phyloP scores from a whole-genome alignment of 1,140 invertebrate species.

The Centruroides sculpturatus region DNA sequence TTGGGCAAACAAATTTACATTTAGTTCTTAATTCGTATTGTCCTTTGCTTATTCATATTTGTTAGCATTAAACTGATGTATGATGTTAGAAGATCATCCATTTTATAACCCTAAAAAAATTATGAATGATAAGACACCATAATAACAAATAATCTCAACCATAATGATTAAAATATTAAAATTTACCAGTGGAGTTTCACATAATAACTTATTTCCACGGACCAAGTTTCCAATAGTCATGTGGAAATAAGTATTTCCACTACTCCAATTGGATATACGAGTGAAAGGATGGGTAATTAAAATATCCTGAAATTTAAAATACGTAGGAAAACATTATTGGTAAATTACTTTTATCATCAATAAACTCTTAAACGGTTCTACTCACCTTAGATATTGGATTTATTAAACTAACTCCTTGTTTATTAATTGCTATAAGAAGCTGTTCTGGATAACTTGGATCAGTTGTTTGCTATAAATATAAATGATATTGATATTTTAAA shows the following conservation, averaged over 20 bases:
- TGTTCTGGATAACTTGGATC: constrained; percentile 95
- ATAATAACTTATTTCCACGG: constrained; percentile 85
- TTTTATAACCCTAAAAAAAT: constrained; percentile 75
- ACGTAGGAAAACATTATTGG: background rate
- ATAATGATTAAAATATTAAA: background rate
- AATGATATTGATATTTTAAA: background rate
- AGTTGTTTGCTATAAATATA: constrained; percentile 53
- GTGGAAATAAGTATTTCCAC: constrained; percentile 97
- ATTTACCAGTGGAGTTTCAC: constrained; percentile 84
- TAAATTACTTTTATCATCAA: background rate
- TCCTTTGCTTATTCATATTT: constrained; percentile 80
- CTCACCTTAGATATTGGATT: constrained; percentile 89
- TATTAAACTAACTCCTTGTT: constrained; percentile 95
- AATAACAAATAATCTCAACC: background rate
- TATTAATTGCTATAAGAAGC: constrained; percentile 95
- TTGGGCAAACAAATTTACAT: background rate
- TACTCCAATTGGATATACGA: constrained; percentile 98
- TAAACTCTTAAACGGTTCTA: constrained; percentile 5
- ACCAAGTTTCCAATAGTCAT: constrained; percentile 98
- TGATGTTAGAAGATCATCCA: constrained; percentile 97
- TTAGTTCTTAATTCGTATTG: constrained; percentile 1
- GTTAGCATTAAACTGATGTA: constrained; percentile 94
- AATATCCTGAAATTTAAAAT: constrained; percentile 58
- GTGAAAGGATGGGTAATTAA: constrained; percentile 95
- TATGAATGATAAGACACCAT: background rate